Percentiles rank a stretch among this genome's conserved stretches.
phyloP scores from a whole-genome alignment of 23 tunicate species.

The Styela clava region DNA sequence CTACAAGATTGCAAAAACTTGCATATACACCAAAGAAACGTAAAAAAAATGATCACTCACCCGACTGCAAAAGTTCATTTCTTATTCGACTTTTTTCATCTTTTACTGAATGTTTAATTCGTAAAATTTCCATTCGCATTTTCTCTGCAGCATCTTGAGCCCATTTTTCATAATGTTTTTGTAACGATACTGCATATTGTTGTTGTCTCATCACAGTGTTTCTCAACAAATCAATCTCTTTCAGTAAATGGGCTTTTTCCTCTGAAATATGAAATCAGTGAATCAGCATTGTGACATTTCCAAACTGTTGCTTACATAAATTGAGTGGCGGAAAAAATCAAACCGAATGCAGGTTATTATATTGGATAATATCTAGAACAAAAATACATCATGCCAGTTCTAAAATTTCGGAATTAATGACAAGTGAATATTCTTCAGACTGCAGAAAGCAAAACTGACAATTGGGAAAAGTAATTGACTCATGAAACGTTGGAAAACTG shows the following conservation, averaged over 20 bases:
- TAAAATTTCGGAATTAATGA: too few species aligned
- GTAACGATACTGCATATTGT: conserved; percentile 53
- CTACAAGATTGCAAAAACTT: too few species aligned
- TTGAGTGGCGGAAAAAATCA: not conserved
- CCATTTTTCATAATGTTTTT: conserved; percentile 74
- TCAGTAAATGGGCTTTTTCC: not conserved
- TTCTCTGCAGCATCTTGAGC: conserved; percentile 41
- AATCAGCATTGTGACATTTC: not conserved
- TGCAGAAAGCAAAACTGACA: too few species aligned
- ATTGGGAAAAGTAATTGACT: too few species aligned
- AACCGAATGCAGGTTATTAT: too few species aligned
- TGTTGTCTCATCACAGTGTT: conserved; percentile 66
- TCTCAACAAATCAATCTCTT: conserved; percentile 40
- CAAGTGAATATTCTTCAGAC: too few species aligned
- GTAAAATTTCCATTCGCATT: conserved; percentile 10
- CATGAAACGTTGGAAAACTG: too few species aligned
- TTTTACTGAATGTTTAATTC: not conserved
- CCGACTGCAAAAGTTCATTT: not conserved
- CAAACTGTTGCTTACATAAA: not conserved
- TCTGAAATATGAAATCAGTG: not conserved
- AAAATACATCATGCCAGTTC: too few species aligned
- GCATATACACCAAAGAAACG: too few species aligned
- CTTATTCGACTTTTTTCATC: not conserved
- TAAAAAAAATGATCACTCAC: too few species aligned
- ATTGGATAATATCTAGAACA: too few species aligned